These are phyloP conservation scores for Drosophila pandora DNA, from an alignment of 1,140 invertebrate species.

Conservation along the genomic window DNA sequence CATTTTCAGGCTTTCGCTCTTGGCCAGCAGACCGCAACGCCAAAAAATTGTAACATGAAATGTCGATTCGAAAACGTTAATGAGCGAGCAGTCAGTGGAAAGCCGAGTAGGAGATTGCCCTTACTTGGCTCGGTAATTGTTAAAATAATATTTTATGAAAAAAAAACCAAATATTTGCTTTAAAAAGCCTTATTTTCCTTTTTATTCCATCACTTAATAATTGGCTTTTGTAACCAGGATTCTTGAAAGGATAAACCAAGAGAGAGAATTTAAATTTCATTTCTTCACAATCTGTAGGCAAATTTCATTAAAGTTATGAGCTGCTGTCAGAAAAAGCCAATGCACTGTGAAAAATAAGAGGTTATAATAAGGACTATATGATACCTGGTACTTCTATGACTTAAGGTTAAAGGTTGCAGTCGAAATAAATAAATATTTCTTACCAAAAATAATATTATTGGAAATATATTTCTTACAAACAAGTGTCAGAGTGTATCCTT, in stretches of 20 bases:
- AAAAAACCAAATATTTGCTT: no score
- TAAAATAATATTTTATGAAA: no score
- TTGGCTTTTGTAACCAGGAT: not conserved
- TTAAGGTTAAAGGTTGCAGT: no score
- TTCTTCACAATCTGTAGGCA: slow-evolving; percentile 2
- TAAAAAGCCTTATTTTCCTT: not conserved
- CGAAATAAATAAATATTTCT: not conserved
- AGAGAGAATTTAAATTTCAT: slow-evolving; percentile 14
- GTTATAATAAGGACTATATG: not conserved
- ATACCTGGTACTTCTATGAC: not conserved
- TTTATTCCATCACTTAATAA: not conserved
- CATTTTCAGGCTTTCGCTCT: slow-evolving; percentile 2
- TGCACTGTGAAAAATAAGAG: slow-evolving; percentile 1
- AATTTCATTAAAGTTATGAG: slow-evolving; percentile 33
- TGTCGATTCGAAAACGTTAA: slow-evolving; percentile 61
- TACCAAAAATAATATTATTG: not conserved
- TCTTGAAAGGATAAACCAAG: not conserved
- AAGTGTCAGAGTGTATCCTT: slow-evolving; percentile 20
- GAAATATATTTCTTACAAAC: not conserved
- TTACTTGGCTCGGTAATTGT: not conserved
- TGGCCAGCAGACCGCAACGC: slow-evolving; percentile 50
- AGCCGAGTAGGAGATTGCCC: not conserved
- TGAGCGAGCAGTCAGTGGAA: slow-evolving; percentile 44
- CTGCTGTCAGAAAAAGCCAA: slow-evolving; percentile 11
- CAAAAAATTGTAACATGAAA: slow-evolving; percentile 67